Conservation (phyloP, 2,888 invertebrate genomes). For the Holacanthella duospinosa region DNA sequence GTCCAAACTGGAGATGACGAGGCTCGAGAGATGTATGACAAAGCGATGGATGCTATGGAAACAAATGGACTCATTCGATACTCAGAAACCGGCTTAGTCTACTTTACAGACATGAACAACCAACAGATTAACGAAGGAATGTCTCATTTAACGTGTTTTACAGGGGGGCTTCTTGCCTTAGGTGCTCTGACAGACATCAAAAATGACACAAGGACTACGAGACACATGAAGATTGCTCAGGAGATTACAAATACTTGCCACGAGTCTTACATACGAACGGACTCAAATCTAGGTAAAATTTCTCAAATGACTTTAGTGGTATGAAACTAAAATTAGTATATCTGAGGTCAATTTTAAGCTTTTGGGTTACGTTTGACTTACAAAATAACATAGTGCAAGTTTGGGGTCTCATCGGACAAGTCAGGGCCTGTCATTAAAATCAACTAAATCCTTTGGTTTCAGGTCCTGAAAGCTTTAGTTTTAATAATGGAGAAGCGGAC, state of each 20-base stretch:
- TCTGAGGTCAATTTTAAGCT: too few species aligned
- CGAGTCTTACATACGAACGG: slow-evolving; percentile 1
- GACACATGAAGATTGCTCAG: neutral
- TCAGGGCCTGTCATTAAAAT: neutral
- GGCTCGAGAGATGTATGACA: slow-evolving; percentile 83
- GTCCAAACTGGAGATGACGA: slow-evolving; percentile 70
- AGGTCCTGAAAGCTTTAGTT: neutral
- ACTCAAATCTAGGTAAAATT: neutral
- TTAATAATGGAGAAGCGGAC: slow-evolving; percentile 63
- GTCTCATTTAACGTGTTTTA: slow-evolving; percentile 94
- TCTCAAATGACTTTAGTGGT: neutral
- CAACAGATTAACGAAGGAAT: slow-evolving; percentile 88
- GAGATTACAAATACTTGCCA: slow-evolving; percentile 5
- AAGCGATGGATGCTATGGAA: slow-evolving; percentile 65
- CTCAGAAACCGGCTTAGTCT: slow-evolving; percentile 63
- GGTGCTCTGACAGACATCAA: neutral
- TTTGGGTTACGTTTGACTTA: too few species aligned
- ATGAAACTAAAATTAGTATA: neutral
- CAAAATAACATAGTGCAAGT: too few species aligned
- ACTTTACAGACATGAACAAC: slow-evolving; percentile 82
- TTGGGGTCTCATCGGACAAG: neutral
- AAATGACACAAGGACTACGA: neutral
- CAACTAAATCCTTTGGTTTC: neutral
- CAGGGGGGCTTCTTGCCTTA: slow-evolving; percentile 50
- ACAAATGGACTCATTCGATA: slow-evolving; percentile 57